Percentiles rank a stretch among this genome's conserved stretches.
These are phyloP conservation scores for Agrenia bidenticulata DNA, from an alignment of 2,888 invertebrate species.

Conservation along the genomic window DNA sequence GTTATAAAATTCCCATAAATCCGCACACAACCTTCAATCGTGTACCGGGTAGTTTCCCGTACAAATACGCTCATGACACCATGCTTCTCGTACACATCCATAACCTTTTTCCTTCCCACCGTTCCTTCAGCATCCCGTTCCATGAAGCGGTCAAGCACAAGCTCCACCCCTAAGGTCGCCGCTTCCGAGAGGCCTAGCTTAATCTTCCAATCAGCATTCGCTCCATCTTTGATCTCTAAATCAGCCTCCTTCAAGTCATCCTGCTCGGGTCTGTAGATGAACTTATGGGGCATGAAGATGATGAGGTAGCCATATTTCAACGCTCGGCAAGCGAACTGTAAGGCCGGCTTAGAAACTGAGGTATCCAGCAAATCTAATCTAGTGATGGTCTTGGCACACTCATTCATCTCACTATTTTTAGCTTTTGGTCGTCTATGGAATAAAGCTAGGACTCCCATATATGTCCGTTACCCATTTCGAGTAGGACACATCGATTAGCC, in stretches of 20 bases:
- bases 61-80: too few relatives aligned
- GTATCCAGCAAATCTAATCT: conserved; percentile 26
- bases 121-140: not conserved
- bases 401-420: conserved; percentile 17
- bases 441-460: conserved; percentile 29
- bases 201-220: not conserved
- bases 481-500: conserved; percentile 25
- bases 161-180: not conserved
- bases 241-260: too few relatives aligned
- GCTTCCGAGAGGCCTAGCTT: not conserved
- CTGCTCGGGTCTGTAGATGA: conserved; percentile 20
- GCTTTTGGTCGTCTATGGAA: conserved; percentile 9
- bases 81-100: too few relatives aligned
- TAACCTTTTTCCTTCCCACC: not conserved
- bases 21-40: not conserved
- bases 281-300: conserved; percentile 28
- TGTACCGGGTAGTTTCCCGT: not conserved
- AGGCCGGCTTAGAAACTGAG: conserved; percentile 22
- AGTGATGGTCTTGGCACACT: conserved; percentile 18
- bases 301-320: conserved; percentile 27
- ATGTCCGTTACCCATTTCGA: conserved; percentile 26
- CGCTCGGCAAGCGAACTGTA: conserved; percentile 23
- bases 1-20: not conserved
- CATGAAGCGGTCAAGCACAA: not conserved
- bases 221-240: not conserved